Evolutionary conservation across 2,888 invertebrate genomes (phyloP), one percentile per base, ranked within the genome.

Genomic region (Leptinotarsa tumamoca): DNA sequence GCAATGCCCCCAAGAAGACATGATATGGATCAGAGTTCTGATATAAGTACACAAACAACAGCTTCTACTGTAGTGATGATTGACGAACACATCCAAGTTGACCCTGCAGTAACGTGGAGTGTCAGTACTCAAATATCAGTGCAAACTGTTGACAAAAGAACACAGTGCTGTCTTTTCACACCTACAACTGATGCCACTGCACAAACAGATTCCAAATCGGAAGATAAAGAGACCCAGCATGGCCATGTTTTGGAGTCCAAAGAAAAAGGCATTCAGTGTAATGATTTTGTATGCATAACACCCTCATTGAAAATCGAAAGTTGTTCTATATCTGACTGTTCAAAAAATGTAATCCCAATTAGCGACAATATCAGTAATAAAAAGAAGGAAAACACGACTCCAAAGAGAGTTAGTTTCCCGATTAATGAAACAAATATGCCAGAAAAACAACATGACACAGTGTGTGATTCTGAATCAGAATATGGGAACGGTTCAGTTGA

Each of bases 51-150:
- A 2, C 58, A 70, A 58, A 58, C 43, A 3, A 58, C 43, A 18
- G 23, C 43, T 49, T 43, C 58, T 49, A 43, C 43, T 49, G 49
- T 61, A 4, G 21, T 43, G 10, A 58, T 70, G 70, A 7, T 70
- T 15, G 70, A 70, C 21, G 15, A 49, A 58, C 18, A 54, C 4
- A 23, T 50, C 10, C 70, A 70, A 58, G n/a, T 49, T 5, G 70
- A 58, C n/a, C 56, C 58, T 1, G 17, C 51, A 7, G 23, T 18
- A 15, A 70, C 70, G 15, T 70, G 49, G 49, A 70, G 49, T 50
- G 70, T 70, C 14, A 58, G 70, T 21, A 17, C 18, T 70, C 70
- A 70, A 58, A 58, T 43, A 17, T 70, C 33, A 21, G 21, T 70
- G 27, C 49, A 70, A 23, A 58, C 70, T 58, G 43, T 7, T 18